Percentiles rank a stretch among this genome's conserved stretches.
These are phyloP conservation scores for Harpagoxenus sublaevis DNA, from an alignment of 2,888 invertebrate genomes.

Conservation along the genomic window DNA sequence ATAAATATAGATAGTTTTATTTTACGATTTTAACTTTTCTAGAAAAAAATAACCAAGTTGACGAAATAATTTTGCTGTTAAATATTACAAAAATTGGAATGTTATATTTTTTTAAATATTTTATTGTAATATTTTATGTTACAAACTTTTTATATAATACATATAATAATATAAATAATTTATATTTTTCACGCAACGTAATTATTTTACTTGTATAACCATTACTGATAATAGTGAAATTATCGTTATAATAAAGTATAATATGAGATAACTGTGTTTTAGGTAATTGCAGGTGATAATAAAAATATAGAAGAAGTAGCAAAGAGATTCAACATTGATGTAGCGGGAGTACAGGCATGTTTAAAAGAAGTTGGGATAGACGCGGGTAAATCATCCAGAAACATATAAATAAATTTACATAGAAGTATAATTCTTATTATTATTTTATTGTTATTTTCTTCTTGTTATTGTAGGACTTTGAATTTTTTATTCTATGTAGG, in stretches of 20 bases:
- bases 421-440: not conserved
- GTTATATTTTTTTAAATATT: not conserved
- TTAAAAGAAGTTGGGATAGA: not conserved
- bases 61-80: not conserved
- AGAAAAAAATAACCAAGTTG: not conserved
- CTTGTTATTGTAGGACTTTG: not conserved
- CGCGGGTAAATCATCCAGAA: not conserved
- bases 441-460: not conserved
- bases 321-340: not conserved
- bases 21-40: not conserved
- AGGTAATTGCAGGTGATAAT: slow-evolving; percentile 24
- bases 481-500: not conserved
- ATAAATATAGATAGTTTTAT: too few species aligned
- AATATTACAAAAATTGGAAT: not conserved
- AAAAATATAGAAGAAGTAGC: not conserved
- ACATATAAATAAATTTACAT: not conserved
- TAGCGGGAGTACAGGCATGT: not conserved
- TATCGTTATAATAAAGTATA: not conserved
- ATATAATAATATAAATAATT: not conserved
- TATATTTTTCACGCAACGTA: not conserved
- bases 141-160: too few species aligned
- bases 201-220: not conserved
- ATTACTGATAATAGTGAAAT: not conserved
- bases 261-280: not conserved
- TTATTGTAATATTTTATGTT: not conserved